These are phyloP conservation scores for Melipona quadrifasciata DNA, from an alignment of 1,140 invertebrate species.

Conservation along the genomic window DNA sequence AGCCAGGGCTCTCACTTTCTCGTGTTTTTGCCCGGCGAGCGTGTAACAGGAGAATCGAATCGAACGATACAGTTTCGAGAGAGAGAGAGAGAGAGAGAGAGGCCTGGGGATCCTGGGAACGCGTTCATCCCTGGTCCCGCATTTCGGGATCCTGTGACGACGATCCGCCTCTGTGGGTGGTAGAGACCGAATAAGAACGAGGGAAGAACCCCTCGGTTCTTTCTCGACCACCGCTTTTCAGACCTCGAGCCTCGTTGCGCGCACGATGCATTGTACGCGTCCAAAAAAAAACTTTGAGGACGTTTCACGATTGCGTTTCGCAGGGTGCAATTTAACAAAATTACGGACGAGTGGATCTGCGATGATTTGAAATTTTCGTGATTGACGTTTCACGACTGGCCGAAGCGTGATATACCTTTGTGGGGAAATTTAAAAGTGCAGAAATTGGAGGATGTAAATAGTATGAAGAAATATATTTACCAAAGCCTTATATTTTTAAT, in stretches of 20 bases:
- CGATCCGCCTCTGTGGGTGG: slow-evolving; percentile 63
- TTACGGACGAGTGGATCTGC: not conserved
- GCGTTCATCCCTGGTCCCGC: slow-evolving; percentile 34
- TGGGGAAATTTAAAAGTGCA: no score
- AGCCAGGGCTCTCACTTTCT: not conserved
- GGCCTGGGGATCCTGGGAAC: not conserved
- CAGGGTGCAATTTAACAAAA: not conserved
- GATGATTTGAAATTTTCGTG: not conserved
- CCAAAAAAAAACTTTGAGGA: not conserved
- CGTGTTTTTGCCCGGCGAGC: slow-evolving; percentile 12
- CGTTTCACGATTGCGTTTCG: not conserved
- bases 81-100: not conserved
- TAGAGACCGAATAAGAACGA: slow-evolving; percentile 64
- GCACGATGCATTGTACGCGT: not conserved
- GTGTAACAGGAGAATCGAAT: slow-evolving; percentile 26
- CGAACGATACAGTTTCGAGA: slow-evolving; percentile 4
- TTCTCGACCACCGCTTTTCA: slow-evolving; percentile 7
- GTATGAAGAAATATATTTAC: no score
- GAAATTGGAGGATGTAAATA: no score
- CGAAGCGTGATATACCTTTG: not conserved
- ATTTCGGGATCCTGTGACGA: slow-evolving; percentile 53
- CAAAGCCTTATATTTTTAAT: no score
- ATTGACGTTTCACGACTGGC: not conserved
- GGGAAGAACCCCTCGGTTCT: slow-evolving; percentile 33
- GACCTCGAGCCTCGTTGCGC: not conserved